These are phyloP conservation scores for Globia sparganii DNA, from an alignment of 2,888 invertebrate species.

Conservation along the genomic window DNA sequence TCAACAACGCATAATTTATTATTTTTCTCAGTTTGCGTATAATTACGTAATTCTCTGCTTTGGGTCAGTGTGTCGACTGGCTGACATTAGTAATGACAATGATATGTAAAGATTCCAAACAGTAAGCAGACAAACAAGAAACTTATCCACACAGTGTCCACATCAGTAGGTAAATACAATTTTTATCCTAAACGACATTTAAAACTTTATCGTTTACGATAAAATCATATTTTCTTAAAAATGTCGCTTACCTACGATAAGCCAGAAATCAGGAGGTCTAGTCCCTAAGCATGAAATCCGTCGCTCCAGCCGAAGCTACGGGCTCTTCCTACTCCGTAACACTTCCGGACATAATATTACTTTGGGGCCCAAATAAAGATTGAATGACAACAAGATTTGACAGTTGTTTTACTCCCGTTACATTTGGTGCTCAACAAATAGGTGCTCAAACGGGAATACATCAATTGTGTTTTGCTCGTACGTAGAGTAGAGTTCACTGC, in stretches of 20 bases:
- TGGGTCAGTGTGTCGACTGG: slow-evolving; percentile 32
- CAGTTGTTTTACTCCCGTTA: too few species aligned
- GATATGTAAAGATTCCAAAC: slow-evolving; percentile 1
- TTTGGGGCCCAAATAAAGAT: too few species aligned
- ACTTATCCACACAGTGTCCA: neutral
- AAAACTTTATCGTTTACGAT: neutral
- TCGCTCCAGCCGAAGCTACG: too few species aligned
- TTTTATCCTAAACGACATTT: neutral
- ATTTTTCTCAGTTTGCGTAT: slow-evolving; percentile 2
- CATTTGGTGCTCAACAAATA: too few species aligned
- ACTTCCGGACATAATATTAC: too few species aligned
- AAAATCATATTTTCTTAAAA: neutral
- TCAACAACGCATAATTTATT: slow-evolving; percentile 23
- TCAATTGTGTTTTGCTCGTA: too few species aligned
- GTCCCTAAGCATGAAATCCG: too few species aligned
- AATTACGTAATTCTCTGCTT: slow-evolving; percentile 33
- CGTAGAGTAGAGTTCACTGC: too few species aligned
- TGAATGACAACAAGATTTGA: too few species aligned
- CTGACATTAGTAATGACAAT: slow-evolving; percentile 12
- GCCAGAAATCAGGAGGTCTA: neutral
- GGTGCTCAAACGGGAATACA: too few species aligned
- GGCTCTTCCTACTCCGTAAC: too few species aligned
- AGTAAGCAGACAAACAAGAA: neutral
- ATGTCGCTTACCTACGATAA: neutral
- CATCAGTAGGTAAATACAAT: neutral